Evolutionary conservation across 2,797 vertebrate genomes (phyloP).

Genomic region (Gallinago solitaria): DNA sequence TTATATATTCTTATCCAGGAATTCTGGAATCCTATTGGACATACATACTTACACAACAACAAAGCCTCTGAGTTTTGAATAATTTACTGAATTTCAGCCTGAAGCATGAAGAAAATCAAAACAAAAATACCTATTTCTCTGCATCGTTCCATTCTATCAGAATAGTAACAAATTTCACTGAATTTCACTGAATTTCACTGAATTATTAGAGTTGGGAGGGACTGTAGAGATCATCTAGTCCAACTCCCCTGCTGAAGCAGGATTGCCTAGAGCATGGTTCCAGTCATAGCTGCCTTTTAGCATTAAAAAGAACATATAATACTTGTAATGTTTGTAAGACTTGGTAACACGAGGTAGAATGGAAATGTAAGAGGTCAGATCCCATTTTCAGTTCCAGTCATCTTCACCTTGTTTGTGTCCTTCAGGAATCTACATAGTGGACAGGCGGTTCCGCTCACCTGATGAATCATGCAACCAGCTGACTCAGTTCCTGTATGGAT

Average conservation of each 20-base stretch:
- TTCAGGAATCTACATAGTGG: conserved; percentile 94
- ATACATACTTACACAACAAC: neutral
- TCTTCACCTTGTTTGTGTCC: neutral
- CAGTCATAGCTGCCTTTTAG: neutral
- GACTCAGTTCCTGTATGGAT: conserved; percentile 93
- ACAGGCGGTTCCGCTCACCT: conserved; percentile 89
- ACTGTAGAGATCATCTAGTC: too few relatives aligned
- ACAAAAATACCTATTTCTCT: neutral
- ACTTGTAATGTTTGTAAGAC: neutral
- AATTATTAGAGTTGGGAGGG: too few relatives aligned
- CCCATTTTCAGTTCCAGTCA: neutral
- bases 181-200: too few relatives aligned
- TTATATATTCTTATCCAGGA: neutral
- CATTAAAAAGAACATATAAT: neutral
- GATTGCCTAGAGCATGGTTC: neutral
- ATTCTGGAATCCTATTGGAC: neutral
- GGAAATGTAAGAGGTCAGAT: neutral
- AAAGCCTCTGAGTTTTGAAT: neutral
- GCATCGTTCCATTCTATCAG: neutral
- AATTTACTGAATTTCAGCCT: neutral
- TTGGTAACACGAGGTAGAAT: neutral
- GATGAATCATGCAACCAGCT: conserved; percentile 96
- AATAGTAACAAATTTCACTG: neutral
- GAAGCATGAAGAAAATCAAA: neutral
- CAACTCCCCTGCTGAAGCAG: too few relatives aligned